These are phyloP conservation scores for Varanus salvator DNA, from an alignment of 2,113 vertebrate genomes.

Conservation along the genomic window DNA sequence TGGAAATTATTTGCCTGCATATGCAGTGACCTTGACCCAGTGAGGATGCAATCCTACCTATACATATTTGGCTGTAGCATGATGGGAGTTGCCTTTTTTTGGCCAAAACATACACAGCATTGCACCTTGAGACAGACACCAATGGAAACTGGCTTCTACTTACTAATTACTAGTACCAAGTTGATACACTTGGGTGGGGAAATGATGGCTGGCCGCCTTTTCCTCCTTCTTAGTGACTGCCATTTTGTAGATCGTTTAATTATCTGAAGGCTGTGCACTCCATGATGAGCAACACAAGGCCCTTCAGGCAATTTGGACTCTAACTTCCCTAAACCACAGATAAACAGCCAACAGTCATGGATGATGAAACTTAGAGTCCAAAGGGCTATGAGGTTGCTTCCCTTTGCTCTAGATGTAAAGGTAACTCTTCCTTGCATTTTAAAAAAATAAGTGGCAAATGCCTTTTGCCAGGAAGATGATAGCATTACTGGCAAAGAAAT, in stretches of 20 bases:
- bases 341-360: too few species aligned
- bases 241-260: background rate
- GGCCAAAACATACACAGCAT: too few species aligned
- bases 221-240: background rate
- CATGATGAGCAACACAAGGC: background rate
- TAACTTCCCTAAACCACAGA: too few species aligned
- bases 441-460: background rate
- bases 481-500: background rate
- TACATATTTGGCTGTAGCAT: too few species aligned
- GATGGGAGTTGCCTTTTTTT: too few species aligned
- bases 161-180: background rate
- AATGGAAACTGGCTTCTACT: background rate
- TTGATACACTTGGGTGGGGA: too few species aligned
- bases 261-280: background rate
- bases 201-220: background rate
- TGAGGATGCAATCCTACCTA: too few species aligned
- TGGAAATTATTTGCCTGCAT: background rate
- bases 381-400: too few species aligned
- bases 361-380: too few species aligned
- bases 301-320: too few species aligned
- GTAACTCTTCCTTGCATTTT: background rate
- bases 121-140: background rate
- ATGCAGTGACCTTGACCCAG: background rate
- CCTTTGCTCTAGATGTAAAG: background rate
- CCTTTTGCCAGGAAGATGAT: too few species aligned